phyloP scores from a whole-genome alignment of 2,888 invertebrate genomes.

The Mallateleia sp. region DNA sequence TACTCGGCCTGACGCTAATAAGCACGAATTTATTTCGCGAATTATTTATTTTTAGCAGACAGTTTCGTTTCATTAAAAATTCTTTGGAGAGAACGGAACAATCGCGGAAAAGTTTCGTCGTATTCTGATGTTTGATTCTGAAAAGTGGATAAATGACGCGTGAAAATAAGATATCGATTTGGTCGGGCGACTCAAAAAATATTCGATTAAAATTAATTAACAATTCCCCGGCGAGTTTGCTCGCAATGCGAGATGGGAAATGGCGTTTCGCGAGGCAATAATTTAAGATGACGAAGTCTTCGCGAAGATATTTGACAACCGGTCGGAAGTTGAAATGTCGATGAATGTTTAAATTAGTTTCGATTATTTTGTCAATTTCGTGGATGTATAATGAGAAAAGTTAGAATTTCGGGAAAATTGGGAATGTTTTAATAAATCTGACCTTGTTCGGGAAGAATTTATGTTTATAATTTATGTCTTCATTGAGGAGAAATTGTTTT shows the following conservation, averaged over 20 bases:
- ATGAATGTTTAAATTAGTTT: slow-evolving; percentile 49
- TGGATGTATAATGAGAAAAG: too few relatives aligned
- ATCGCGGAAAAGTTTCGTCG: slow-evolving; percentile 11
- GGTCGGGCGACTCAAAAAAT: not conserved
- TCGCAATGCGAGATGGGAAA: slow-evolving; percentile 17
- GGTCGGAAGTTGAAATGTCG: slow-evolving; percentile 18
- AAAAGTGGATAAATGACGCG: slow-evolving; percentile 39
- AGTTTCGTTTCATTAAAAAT: slow-evolving; percentile 29
- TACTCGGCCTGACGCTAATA: slow-evolving; percentile 7
- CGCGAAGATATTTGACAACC: slow-evolving; percentile 35
- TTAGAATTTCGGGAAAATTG: not conserved
- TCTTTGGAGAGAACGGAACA: not conserved
- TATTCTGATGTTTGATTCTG: not conserved
- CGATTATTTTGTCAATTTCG: not conserved
- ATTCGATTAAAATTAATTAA: slow-evolving; percentile 43
- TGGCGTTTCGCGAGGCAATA: slow-evolving; percentile 29
- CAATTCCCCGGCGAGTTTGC: not conserved
- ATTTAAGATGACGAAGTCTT: slow-evolving; percentile 36
- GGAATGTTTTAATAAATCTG: not conserved
- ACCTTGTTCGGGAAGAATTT: too few relatives aligned
- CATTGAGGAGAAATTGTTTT: too few relatives aligned
- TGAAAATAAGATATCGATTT: slow-evolving; percentile 53
- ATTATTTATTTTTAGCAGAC: slow-evolving; percentile 52
- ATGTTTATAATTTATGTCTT: too few relatives aligned
- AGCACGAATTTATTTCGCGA: slow-evolving; percentile 49